Evolutionary conservation across 2,797 vertebrate genomes (phyloP), one percentile per base, ranked within the genome.

Genomic region (Furcifer pardalis): DNA sequence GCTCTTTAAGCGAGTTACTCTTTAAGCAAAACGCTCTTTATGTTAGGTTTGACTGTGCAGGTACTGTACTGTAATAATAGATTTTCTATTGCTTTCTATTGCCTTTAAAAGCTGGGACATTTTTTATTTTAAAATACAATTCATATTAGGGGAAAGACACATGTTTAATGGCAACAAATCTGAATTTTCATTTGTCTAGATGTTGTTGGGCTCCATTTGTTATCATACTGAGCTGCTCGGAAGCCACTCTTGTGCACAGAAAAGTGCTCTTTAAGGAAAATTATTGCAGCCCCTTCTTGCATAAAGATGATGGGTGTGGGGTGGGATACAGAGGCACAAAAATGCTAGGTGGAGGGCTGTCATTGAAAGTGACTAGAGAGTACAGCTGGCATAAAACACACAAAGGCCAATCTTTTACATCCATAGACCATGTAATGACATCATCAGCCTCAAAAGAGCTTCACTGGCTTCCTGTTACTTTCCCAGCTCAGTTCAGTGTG

Each of bases 101-200:
- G 75, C 52, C 66, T 83, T 77, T 42, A 71, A 27, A 27, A 42
- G 86, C 82, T 74, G 35, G 10, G 32, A 65, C n/a, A 25, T 25
- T 49, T 6, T 25, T 12, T 3, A 21, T 49, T 49, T 63, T 13
- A 32, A 66, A 35, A 21, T 49, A 35, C 21, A 32, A 35, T 42
- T 78, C 56, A 80, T 86, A 83, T 88, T 90, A n/a, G 90, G 86
- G 69, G 4, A 78, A 56, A 0, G 2, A 88, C 76, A 75, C 87
- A 60, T 87, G 86, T 87, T 66, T 87, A 1, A 52, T 17, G 5
- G n/a, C 7, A 59, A 12, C 27, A 30, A 10, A 30, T 27, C 3
- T 3, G 3, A 30, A 63, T 30, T 8, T 63, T 9, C n/a, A 9
- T 7, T 27, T 27, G 7, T 63, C 62, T 27, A 63, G 62, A n/a